phyloP scores from a whole-genome alignment of 1,140 invertebrate genomes.

The Formica selysi region DNA sequence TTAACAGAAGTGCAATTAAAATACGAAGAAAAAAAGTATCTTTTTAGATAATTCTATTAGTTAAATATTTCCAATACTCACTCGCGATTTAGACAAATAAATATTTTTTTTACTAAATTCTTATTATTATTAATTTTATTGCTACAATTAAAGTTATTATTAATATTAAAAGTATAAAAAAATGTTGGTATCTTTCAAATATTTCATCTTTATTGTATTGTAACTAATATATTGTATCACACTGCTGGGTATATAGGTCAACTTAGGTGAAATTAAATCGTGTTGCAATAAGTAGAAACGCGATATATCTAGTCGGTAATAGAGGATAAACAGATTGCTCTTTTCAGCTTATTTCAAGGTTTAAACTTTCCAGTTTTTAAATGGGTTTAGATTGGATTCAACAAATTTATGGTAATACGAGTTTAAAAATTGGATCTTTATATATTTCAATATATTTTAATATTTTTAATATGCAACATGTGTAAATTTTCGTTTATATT shows the following conservation, averaged over 20 bases:
- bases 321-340: background rate
- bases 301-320: background rate
- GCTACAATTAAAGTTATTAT: background rate
- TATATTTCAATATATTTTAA: background rate
- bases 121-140: slow-evolving; percentile 8
- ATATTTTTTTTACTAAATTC: background rate
- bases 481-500: background rate
- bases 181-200: background rate
- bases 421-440: background rate
- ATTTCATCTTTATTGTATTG: background rate
- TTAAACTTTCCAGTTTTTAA: background rate
- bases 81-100: background rate
- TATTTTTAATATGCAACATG: background rate
- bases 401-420: background rate
- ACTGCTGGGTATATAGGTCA: background rate
- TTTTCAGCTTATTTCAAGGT: background rate
- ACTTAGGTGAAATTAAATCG: slow-evolving; percentile 6
- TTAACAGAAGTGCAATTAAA: background rate
- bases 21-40: background rate
- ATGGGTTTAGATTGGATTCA: background rate
- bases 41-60: background rate
- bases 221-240: background rate
- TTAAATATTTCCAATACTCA: background rate
- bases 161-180: background rate
- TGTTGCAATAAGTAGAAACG: background rate